phyloP scores from a whole-genome alignment of 2,113 vertebrate genomes.

The Pavo muticus region DNA sequence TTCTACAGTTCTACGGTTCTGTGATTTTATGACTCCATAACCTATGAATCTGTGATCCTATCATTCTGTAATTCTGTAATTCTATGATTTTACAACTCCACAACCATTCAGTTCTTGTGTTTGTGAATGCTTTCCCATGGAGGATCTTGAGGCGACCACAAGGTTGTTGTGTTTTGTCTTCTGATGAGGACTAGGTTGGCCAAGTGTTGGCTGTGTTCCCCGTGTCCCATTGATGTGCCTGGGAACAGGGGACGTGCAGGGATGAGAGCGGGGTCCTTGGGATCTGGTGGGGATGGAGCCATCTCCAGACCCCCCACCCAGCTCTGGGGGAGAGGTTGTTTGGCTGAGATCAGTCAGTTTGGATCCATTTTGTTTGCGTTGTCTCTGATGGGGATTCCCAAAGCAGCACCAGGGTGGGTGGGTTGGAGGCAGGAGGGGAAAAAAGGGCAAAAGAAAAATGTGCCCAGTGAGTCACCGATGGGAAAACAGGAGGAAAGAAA shows the following conservation, averaged over 20 bases:
- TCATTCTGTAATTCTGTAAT: too few relatives aligned
- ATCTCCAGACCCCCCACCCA: accelerated
- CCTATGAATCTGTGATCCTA: too few relatives aligned
- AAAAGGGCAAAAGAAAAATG: neutral
- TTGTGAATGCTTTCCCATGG: neutral
- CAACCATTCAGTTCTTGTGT: neutral
- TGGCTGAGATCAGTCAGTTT: accelerated
- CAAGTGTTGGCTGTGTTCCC: accelerated
- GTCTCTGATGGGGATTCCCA: neutral
- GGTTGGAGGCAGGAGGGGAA: neutral
- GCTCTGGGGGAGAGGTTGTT: accelerated
- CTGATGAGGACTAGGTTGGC: accelerated
- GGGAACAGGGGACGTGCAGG: neutral
- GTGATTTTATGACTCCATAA: too few relatives aligned
- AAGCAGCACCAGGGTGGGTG: neutral
- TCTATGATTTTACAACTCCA: too few relatives aligned
- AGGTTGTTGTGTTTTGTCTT: neutral
- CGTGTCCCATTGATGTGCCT: neutral
- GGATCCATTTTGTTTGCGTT: neutral
- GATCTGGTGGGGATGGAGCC: neutral
- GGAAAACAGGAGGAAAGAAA: neutral
- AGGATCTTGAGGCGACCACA: accelerated
- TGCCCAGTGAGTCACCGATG: too few relatives aligned
- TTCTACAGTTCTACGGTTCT: neutral
- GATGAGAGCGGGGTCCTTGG: accelerated